Conservation (phyloP, 2,888 invertebrate genomes). For the Lordiphosa andalusiaca region DNA sequence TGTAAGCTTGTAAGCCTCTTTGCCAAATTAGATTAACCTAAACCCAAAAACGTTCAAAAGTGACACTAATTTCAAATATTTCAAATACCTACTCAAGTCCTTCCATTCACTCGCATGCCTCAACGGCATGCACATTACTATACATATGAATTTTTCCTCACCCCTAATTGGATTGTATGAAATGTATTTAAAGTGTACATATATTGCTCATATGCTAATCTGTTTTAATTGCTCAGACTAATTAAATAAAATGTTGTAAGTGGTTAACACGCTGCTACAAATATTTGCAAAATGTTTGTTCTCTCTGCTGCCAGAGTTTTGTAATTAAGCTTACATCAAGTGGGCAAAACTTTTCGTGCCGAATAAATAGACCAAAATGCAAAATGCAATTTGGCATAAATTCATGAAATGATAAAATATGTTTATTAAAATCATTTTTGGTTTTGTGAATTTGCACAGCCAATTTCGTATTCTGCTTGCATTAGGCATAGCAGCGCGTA, state of each 20-base stretch:
- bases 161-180: too few species aligned
- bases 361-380: constrained; percentile 16
- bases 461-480: constrained; percentile 12
- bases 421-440: constrained; percentile 13
- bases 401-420: constrained; percentile 14
- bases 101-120: too few species aligned
- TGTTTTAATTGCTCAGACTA: constrained; percentile 32
- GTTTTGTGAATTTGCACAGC: constrained; percentile 17
- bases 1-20: too few species aligned
- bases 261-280: constrained; percentile 20
- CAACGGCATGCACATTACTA: too few species aligned
- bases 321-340: constrained; percentile 37
- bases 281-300: constrained; percentile 20
- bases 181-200: too few species aligned
- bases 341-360: constrained; percentile 14
- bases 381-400: constrained; percentile 30
- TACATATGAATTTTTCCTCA: too few species aligned
- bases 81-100: too few species aligned
- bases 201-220: constrained; percentile 25
- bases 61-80: too few species aligned
- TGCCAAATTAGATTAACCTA: too few species aligned
- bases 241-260: constrained; percentile 21
- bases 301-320: constrained; percentile 10
- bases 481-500: neutral
- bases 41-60: too few species aligned